These are phyloP conservation scores for Cylindroiulus punctatus DNA, from an alignment of 2,888 invertebrate genomes.

Conservation along the genomic window DNA sequence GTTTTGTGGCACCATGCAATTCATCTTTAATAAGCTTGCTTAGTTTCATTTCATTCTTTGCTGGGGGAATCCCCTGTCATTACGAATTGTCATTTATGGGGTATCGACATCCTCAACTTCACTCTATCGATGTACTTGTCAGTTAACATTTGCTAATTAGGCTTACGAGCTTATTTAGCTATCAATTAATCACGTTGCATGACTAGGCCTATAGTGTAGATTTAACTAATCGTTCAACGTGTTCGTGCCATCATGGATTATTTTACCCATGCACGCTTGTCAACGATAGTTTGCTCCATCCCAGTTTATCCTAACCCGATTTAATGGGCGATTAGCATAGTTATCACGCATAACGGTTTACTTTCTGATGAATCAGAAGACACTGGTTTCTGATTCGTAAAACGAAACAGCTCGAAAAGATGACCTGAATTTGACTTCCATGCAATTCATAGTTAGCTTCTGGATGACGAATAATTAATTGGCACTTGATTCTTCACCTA, in stretches of 20 bases:
- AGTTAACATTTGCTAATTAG: neutral
- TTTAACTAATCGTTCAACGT: neutral
- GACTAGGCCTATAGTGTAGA: neutral
- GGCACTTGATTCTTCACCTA: neutral
- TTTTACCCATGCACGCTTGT: neutral
- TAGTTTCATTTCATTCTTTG: neutral
- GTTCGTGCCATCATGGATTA: neutral
- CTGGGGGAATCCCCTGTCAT: neutral
- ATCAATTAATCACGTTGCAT: slow-evolving; percentile 29
- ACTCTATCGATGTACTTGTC: slow-evolving; percentile 21
- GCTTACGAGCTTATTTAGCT: neutral
- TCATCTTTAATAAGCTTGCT: neutral
- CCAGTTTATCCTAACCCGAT: neutral
- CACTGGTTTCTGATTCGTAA: neutral
- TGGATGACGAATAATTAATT: neutral
- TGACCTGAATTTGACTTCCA: neutral
- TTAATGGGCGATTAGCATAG: neutral
- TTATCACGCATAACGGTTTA: neutral
- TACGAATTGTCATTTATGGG: neutral
- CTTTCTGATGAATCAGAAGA: neutral
- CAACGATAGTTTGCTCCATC: neutral
- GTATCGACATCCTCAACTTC: slow-evolving; percentile 10
- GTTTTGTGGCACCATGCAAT: neutral
- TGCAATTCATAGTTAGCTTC: neutral
- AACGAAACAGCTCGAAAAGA: neutral